These are phyloP conservation scores for Oreochromis aureus DNA, from an alignment of 2,113 vertebrate genomes.

Conservation along the genomic window DNA sequence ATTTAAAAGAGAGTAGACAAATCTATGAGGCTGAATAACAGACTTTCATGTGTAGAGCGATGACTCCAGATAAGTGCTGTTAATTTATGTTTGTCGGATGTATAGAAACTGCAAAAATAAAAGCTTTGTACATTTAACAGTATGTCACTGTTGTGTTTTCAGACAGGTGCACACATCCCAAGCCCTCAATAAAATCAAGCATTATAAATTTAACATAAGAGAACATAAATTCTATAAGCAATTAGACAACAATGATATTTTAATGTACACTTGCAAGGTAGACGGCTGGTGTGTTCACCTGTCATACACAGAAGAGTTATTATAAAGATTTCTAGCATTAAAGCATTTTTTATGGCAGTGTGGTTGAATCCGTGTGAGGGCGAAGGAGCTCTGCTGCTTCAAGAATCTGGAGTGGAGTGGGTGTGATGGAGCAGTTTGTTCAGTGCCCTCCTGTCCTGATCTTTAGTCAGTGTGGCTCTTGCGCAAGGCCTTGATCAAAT, in stretches of 20 bases:
- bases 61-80: not conserved
- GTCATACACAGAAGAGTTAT: not conserved
- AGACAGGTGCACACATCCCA: not conserved
- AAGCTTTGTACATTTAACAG: not conserved
- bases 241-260: not conserved
- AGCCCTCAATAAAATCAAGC: not conserved
- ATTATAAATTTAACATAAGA: not conserved
- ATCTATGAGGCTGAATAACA: not conserved
- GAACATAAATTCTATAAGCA: not conserved
- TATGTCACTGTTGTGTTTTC: not conserved
- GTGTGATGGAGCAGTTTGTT: not conserved
- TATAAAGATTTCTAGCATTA: not conserved
- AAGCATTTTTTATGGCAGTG: not conserved
- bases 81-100: not conserved
- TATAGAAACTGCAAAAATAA: not conserved
- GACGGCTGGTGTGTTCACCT: not conserved
- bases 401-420: not conserved
- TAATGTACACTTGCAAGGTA: not conserved
- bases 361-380: not conserved
- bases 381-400: not conserved
- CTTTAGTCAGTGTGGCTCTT: not conserved
- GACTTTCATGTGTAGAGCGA: not conserved
- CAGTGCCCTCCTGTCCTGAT: not conserved
- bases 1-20: not conserved
- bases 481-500: not conserved